A percentile compares a stretch with the other conserved stretches of the same genome.
Evolutionary conservation across 2,113 vertebrate genomes (phyloP).

Genomic region (Clupea harengus): DNA sequence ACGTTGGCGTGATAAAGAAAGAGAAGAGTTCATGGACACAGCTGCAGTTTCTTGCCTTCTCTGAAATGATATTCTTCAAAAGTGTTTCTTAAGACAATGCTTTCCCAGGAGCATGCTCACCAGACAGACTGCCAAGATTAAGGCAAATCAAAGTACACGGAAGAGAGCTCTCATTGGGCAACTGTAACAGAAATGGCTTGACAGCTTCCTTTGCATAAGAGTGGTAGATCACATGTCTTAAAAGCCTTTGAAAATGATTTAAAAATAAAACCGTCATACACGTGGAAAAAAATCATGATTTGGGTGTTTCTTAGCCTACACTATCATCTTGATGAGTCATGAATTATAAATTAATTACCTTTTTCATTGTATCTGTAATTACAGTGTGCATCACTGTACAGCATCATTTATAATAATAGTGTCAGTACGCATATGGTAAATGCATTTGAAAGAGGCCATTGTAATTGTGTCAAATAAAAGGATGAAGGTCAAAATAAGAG

Average conservation of each 20-base stretch:
- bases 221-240: not conserved
- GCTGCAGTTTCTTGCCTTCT: too few species aligned
- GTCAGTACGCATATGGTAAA: not conserved
- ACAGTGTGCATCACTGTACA: not conserved
- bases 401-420: not conserved
- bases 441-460: not conserved
- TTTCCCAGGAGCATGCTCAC: too few species aligned
- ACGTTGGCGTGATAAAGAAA: too few species aligned
- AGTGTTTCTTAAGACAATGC: too few species aligned
- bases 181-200: not conserved
- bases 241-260: not conserved
- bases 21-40: too few species aligned
- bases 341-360: not conserved
- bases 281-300: not conserved
- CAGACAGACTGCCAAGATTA: not conserved
- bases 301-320: not conserved
- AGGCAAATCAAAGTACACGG: not conserved
- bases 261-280: not conserved
- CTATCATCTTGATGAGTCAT: not conserved
- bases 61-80: too few species aligned
- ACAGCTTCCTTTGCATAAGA: not conserved
- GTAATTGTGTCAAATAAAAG: not conserved
- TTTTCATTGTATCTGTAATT: not conserved
- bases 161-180: not conserved
- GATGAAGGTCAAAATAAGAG: not conserved